Evolutionary conservation across 2,797 vertebrate genomes (phyloP).

Genomic region (Myoxocephalus aenaeus): DNA sequence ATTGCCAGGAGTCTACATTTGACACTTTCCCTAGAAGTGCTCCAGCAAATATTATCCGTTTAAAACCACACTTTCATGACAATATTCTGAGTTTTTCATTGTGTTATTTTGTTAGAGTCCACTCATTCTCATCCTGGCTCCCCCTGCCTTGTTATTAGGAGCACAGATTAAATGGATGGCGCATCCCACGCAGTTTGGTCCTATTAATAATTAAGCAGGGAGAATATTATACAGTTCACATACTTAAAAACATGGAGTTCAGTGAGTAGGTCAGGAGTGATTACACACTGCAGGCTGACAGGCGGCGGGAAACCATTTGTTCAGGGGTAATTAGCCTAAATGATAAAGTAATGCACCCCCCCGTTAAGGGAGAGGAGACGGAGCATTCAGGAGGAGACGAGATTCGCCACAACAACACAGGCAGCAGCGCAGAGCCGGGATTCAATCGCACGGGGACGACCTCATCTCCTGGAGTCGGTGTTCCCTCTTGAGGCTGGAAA

Average conservation of each 20-base stretch:
- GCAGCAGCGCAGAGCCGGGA: slow-evolving; percentile 16
- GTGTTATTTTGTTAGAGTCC: not conserved
- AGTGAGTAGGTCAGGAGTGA: slow-evolving; percentile 94
- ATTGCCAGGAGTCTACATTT: not conserved
- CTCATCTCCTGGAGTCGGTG: slow-evolving; percentile 29
- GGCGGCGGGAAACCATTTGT: slow-evolving; percentile 91
- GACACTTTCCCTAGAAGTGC: not conserved
- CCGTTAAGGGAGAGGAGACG: slow-evolving; percentile 64
- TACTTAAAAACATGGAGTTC: slow-evolving; percentile 93
- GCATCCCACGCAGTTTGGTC: slow-evolving; percentile 82
- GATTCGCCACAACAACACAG: slow-evolving; percentile 42
- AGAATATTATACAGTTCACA: slow-evolving; percentile 90
- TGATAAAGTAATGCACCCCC: slow-evolving; percentile 86
- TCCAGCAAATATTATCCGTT: not conserved
- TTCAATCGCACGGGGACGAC: slow-evolving; percentile 19
- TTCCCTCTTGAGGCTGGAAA: slow-evolving; percentile 17
- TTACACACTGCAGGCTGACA: slow-evolving; percentile 91
- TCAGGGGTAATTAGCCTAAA: slow-evolving; percentile 94
- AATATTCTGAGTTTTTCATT: not conserved
- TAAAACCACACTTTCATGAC: slow-evolving; percentile 3
- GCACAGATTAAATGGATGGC: slow-evolving; percentile 72
- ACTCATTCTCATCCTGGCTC: slow-evolving; percentile 18
- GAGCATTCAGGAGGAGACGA: slow-evolving; percentile 45
- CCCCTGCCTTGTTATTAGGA: slow-evolving; percentile 61
- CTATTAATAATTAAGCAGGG: slow-evolving; percentile 89